Percentiles rank a stretch among this genome's conserved stretches.
Evolutionary conservation across 2,888 invertebrate genomes (phyloP).

Genomic region (Sesia apiformis): DNA sequence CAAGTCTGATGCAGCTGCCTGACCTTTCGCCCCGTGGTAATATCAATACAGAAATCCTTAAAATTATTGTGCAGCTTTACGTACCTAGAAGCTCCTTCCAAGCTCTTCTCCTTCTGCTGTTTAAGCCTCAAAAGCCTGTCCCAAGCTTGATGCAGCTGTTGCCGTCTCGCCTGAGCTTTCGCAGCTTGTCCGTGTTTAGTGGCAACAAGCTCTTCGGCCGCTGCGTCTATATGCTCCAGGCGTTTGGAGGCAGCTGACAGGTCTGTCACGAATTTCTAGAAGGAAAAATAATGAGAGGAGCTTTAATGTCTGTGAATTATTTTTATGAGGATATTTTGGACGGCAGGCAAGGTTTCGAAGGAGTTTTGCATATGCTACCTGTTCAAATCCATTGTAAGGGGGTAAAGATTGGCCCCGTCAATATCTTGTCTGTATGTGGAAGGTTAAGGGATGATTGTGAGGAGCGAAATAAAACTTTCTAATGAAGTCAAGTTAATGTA

Average conservation of each 20-base stretch:
- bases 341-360: too few relatives aligned
- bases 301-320: too few relatives aligned
- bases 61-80: background rate
- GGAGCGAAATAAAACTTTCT: too few relatives aligned
- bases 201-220: conserved; percentile 88
- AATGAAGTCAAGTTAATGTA: too few relatives aligned
- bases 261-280: conserved; percentile 93
- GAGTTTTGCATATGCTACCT: too few relatives aligned
- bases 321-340: too few relatives aligned
- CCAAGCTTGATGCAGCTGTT: conserved; percentile 93
- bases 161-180: conserved; percentile 78
- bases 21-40: too few relatives aligned
- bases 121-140: conserved; percentile 89
- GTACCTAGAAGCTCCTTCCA: conserved; percentile 91
- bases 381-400: too few relatives aligned
- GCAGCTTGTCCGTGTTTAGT: conserved; percentile 87
- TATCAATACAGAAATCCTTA: too few relatives aligned
- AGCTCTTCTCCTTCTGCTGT: conserved; percentile 90
- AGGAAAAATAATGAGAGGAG: conserved; percentile 6
- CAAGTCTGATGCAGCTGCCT: conserved; percentile 89
- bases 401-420: too few relatives aligned
- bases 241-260: conserved; percentile 94
- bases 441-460: too few relatives aligned
- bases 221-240: conserved; percentile 89
- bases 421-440: too few relatives aligned